A percentile compares a stretch with the other conserved stretches of the same genome.
phyloP scores from a whole-genome alignment of 2,113 vertebrate species.

The Pycnonotus jocosus region DNA sequence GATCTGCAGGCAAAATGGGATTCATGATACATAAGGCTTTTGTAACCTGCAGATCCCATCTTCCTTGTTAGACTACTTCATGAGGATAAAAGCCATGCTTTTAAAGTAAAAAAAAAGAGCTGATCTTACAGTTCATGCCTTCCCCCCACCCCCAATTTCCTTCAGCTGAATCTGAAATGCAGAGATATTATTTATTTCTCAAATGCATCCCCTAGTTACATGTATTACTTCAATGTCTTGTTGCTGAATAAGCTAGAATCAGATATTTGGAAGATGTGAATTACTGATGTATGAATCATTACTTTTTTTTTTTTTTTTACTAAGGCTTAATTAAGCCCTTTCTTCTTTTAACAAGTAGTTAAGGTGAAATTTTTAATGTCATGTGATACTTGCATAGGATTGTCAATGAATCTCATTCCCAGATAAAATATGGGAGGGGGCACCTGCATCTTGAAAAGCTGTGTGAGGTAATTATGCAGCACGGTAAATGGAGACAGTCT shows the following conservation, averaged over 20 bases:
- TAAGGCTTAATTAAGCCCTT: not conserved
- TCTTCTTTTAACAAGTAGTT: not conserved
- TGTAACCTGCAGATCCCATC: not conserved
- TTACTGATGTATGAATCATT: not conserved
- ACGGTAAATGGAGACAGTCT: not conserved
- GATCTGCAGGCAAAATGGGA: not conserved
- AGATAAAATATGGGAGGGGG: not conserved
- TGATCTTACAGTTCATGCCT: not conserved
- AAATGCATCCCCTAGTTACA: not conserved
- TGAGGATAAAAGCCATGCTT: not conserved
- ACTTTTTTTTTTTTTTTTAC: not conserved
- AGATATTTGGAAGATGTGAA: not conserved
- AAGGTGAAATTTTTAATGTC: not conserved
- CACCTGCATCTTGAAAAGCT: not conserved
- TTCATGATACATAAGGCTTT: rapidly evolving
- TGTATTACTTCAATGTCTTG: not conserved
- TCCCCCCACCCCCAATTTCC: not conserved
- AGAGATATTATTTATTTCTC: not conserved
- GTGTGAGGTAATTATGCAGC: not conserved
- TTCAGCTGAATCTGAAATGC: not conserved
- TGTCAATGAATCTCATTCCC: not conserved
- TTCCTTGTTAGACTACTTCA: not conserved
- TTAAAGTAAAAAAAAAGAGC: not conserved
- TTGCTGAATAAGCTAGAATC: not conserved
- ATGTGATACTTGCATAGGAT: not conserved